Evolutionary conservation across 2,888 invertebrate genomes (phyloP).

Genomic region (Exephanes ischioxanthus): DNA sequence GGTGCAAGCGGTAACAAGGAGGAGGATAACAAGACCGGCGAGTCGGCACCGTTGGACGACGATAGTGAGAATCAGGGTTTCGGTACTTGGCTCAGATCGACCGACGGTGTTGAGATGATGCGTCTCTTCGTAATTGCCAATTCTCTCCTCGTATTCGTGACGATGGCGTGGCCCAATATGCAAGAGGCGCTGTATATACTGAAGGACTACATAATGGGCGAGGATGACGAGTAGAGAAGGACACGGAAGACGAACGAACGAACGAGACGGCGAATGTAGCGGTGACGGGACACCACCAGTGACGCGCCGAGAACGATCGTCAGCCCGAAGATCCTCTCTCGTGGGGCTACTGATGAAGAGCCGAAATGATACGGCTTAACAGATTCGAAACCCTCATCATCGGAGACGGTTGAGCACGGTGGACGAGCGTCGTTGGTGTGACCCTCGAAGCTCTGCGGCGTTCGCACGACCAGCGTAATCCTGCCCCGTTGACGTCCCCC

Average conservation of each 20-base stretch:
- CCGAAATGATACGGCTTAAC: conserved; percentile 40
- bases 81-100: conserved; percentile 85
- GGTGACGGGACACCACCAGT: not conserved
- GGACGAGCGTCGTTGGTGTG: conserved; percentile 18
- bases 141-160: conserved; percentile 90
- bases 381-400: conserved; percentile 35
- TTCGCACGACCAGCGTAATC: conserved; percentile 6
- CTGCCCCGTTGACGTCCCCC: not conserved
- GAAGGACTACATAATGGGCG: conserved; percentile 82
- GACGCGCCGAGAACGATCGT: conserved; percentile 20
- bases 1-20: conserved; percentile 55
- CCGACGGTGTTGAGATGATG: conserved; percentile 91
- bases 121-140: conserved; percentile 93
- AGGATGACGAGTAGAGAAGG: conserved; percentile 67
- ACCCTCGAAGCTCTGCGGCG: not conserved
- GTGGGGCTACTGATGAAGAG: conserved; percentile 17
- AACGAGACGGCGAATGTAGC: conserved; percentile 22
- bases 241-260: conserved; percentile 2
- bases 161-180: conserved; percentile 91
- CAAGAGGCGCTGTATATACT: conserved; percentile 86
- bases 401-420: not conserved
- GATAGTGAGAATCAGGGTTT: conserved; percentile 81
- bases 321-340: conserved; percentile 4
- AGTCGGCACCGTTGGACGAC: conserved; percentile 72
- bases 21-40: conserved; percentile 57